Percentiles rank a stretch among this genome's conserved stretches.
phyloP scores from a whole-genome alignment of 2,888 invertebrate genomes.

The Baronia brevicornis region DNA sequence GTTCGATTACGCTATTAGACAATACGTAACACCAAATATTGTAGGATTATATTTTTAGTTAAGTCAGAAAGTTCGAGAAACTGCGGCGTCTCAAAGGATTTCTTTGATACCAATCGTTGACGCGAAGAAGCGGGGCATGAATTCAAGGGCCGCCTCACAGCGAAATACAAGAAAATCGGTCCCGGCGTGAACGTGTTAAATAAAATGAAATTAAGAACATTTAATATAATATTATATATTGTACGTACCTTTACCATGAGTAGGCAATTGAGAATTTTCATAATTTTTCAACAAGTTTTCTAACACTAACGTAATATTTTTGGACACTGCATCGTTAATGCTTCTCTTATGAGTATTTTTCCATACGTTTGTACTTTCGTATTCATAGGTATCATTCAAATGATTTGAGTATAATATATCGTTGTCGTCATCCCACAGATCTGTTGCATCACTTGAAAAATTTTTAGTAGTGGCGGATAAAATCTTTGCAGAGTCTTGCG shows the following conservation, averaged over 20 bases:
- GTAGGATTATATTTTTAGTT: too few species aligned
- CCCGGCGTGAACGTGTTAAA: too few species aligned
- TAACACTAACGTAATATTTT: constrained; percentile 88
- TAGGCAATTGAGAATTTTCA: constrained; percentile 91
- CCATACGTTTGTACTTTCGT: constrained; percentile 33
- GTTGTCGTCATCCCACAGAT: constrained; percentile 42
- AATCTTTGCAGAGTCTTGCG: constrained; percentile 49
- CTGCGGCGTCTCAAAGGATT: too few species aligned
- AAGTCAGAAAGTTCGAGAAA: too few species aligned
- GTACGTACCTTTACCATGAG: constrained; percentile 86
- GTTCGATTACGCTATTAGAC: too few species aligned
- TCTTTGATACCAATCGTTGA: too few species aligned
- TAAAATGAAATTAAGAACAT: background rate
- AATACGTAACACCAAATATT: too few species aligned
- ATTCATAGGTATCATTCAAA: constrained; percentile 47
- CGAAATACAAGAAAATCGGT: too few species aligned
- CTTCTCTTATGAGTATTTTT: constrained; percentile 63
- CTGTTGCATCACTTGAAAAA: constrained; percentile 35
- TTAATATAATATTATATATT: background rate
- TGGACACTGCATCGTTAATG: constrained; percentile 83
- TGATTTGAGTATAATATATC: constrained; percentile 51
- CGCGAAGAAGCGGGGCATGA: too few species aligned
- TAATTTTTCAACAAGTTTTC: constrained; percentile 93
- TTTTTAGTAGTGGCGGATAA: constrained; percentile 53
- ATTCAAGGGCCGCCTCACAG: too few species aligned